Evolutionary conservation across 2,888 invertebrate genomes (phyloP), one percentile per base, ranked within the genome.

Genomic region (Ophonus ardosiacus): DNA sequence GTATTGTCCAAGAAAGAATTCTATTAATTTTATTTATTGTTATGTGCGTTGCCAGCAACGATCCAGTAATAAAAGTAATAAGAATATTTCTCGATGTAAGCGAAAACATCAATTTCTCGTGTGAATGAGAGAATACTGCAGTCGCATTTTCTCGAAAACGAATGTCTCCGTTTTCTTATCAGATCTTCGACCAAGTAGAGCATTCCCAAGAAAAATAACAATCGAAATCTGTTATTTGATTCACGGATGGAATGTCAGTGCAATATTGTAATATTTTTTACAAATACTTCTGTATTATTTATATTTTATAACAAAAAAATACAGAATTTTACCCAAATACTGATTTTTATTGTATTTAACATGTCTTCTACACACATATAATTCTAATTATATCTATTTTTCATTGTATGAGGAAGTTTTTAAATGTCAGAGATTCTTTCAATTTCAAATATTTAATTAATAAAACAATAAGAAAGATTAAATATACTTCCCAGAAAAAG

Each of bases 1-100:
- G 56, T 78, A 78, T 78, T 56, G 57, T 78, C 24, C 78, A n/a
- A 57, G 15, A 78, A 78, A 78, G 78, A 78, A 78, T 78, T 78
- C 78, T 78, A 78, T 78, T 78, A 78, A 78, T 78, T 57, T 78
- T 78, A 78, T 78, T 78, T 78, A 78, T 78, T 78, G 78, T 78
- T 78, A 78, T 78, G 15, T 78, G 78, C 78, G 74, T 78, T 78
- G 78, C 78, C 78, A 78, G 15, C 78, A 57, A 56, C 78, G 57
- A 78, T 78, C 31, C n/a, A 56, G 78, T 78, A 57, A 56, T 78
- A 78, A 78, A 31, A 78, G 18, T 57, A 78, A 57, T 78, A 78
- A 78, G 56, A 78, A 78, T 15, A 78, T 56, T 78, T 78, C 78
- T 78, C 56, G 78, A 78, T 78, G 78, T 78, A 78, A 78, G 78